Percentiles rank a stretch among this genome's conserved stretches.
phyloP scores from a whole-genome alignment of 2,888 invertebrate species.

The Uropetala carovei region DNA sequence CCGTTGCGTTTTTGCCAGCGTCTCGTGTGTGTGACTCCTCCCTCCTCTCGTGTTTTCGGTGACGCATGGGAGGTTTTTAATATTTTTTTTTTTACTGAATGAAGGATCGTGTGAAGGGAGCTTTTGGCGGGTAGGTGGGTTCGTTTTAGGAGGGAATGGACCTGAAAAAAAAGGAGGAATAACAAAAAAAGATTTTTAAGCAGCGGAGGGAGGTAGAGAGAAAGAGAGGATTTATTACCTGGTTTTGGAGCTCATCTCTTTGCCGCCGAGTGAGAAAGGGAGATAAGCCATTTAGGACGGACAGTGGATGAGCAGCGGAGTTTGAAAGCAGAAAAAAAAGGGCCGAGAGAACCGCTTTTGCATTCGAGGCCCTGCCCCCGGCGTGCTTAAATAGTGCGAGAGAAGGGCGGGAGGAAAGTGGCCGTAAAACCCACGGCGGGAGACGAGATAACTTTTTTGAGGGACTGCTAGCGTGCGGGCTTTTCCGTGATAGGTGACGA shows the following conservation, averaged over 20 bases:
- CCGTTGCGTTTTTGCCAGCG: conserved; percentile 56
- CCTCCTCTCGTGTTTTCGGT: background rate
- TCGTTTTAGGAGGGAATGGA: background rate
- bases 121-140: background rate
- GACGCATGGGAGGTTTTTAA: background rate
- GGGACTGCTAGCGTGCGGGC: background rate
- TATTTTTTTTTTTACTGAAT: background rate
- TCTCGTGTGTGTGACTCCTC: background rate
- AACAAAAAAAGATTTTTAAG: background rate
- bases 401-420: background rate
- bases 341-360: background rate
- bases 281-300: conserved; percentile 42
- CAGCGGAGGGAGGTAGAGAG: background rate
- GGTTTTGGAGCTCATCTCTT: conserved; percentile 29
- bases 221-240: conserved; percentile 39
- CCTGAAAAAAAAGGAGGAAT: background rate
- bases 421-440: background rate
- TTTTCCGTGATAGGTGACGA: background rate
- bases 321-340: background rate
- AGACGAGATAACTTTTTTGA: background rate
- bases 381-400: background rate
- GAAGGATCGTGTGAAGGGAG: background rate
- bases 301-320: conserved; percentile 8
- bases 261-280: background rate
- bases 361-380: too few relatives aligned